Evolutionary conservation across 2,797 vertebrate genomes (phyloP).

Genomic region (Adrianichthys oophorus): DNA sequence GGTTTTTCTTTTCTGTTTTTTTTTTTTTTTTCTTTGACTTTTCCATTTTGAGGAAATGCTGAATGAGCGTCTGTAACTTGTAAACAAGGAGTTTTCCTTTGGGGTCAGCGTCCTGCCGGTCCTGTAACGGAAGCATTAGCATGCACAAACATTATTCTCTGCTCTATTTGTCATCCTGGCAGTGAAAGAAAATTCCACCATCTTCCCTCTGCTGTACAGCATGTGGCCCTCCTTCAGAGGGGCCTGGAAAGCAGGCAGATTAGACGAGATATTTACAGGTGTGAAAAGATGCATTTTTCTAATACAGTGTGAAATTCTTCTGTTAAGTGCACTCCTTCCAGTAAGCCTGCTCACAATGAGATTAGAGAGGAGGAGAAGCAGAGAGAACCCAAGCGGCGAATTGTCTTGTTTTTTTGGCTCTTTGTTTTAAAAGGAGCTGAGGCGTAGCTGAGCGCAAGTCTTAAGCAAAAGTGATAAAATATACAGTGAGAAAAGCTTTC

Average conservation of each 20-base stretch:
- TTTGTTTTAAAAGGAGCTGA: slow-evolving; percentile 82
- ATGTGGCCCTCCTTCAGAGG: slow-evolving; percentile 73
- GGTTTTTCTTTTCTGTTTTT: slow-evolving; percentile 61
- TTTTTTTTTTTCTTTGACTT: slow-evolving; percentile 58
- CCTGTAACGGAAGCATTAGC: slow-evolving; percentile 14
- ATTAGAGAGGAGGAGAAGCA: slow-evolving; percentile 47
- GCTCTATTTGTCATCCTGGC: slow-evolving; percentile 51
- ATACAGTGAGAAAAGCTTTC: slow-evolving; percentile 87
- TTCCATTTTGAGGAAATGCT: slow-evolving; percentile 40
- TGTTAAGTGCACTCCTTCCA: slow-evolving; percentile 80
- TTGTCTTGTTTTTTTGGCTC: slow-evolving; percentile 83
- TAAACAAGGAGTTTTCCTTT: slow-evolving; percentile 27
- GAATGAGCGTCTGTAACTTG: slow-evolving; percentile 41
- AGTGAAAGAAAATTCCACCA: slow-evolving; percentile 55
- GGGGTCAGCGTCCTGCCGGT: slow-evolving; percentile 4
- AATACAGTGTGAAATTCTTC: slow-evolving; percentile 85
- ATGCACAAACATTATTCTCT: slow-evolving; percentile 29
- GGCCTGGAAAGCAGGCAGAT: slow-evolving; percentile 75
- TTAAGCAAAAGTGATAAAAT: slow-evolving; percentile 89
- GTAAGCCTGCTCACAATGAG: slow-evolving; percentile 76
- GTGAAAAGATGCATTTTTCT: slow-evolving; percentile 85
- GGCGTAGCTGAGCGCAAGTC: slow-evolving; percentile 81
- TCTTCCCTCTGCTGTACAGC: slow-evolving; percentile 65
- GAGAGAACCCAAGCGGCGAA: slow-evolving; percentile 70
- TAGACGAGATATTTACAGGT: slow-evolving; percentile 85